Evolutionary conservation across 2,113 vertebrate genomes (phyloP), one percentile per base, ranked within the genome.

Genomic region (Kryptolebias marmoratus): DNA sequence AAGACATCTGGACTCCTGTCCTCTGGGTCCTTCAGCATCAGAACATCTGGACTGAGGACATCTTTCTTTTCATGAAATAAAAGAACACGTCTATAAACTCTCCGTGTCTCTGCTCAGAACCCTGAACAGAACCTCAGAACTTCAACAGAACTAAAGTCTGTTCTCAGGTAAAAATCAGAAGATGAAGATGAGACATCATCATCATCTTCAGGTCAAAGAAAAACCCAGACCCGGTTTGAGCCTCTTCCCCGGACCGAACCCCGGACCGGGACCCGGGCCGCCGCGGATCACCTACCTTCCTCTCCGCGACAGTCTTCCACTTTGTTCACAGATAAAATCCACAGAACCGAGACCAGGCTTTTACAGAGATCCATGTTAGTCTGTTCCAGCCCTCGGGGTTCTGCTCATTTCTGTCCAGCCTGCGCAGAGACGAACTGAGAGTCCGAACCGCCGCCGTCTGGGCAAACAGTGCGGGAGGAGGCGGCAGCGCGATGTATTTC

Each of bases 281-380:
- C 2, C 13, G 6, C n/a, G 49, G 16, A 27, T 27, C 50, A 89
- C 92, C 32, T 91, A 95, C 94, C 94, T 95, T 94, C 93, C 36
- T 95, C 94, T 0, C 89, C 79, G 36, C 48, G 28, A 64, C 74
- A 81, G 62, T 87, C 68, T 65, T 75, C 77, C 1, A 81, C 68
- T 64, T 69, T 62, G 50, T 82, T 87, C 79, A 93, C 82, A 70
- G 90, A 39, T 92, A 94, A 92, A 82, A 94, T 94, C 94, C 94
- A 94, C 83, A 93, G 82, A 74, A 94, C 22, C 81, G 86, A 86
- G 9, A 5, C 39, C 39, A 10, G 39, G 39, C 39, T 42, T 77
- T 86, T 90, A 89, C 77, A 85, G 75, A 84, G 89, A 91, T 93
- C 93, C 94, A 95, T 95, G 86, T 89, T 93, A 84, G 70, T 85